A percentile compares a stretch with the other conserved stretches of the same genome.
phyloP scores from a whole-genome alignment of 2,888 invertebrate species.

The Tridacna gigas region DNA sequence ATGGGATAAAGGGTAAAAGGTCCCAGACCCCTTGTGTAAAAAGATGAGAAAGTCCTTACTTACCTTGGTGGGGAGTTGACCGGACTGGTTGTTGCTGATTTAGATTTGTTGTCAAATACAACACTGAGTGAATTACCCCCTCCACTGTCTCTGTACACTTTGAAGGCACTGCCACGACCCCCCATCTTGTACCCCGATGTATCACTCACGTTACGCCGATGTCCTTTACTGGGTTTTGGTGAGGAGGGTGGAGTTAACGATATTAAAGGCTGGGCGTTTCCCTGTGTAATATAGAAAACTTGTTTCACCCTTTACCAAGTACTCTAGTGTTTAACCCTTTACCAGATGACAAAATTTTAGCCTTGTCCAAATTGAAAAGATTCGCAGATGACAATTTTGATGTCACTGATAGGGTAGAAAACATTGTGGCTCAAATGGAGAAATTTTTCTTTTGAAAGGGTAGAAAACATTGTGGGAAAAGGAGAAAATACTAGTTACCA shows the following conservation, averaged over 20 bases:
- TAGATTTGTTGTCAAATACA: slow-evolving; percentile 69
- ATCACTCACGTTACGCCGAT: slow-evolving; percentile 93
- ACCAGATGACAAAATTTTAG: too few relatives aligned
- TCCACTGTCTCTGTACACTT: slow-evolving; percentile 71
- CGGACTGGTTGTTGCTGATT: slow-evolving; percentile 82
- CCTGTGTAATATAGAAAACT: slow-evolving; percentile 36
- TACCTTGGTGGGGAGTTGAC: slow-evolving; percentile 80
- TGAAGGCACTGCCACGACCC: slow-evolving; percentile 83
- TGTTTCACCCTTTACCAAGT: too few relatives aligned
- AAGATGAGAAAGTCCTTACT: slow-evolving; percentile 28
- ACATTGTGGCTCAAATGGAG: too few relatives aligned
- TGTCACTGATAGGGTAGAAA: too few relatives aligned
- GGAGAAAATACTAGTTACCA: too few relatives aligned
- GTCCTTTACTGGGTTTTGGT: slow-evolving; percentile 85
- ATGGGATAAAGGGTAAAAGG: too few relatives aligned
- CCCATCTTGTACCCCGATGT: slow-evolving; percentile 86
- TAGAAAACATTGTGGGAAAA: too few relatives aligned
- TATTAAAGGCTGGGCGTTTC: slow-evolving; percentile 71
- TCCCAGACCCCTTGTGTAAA: too few relatives aligned
- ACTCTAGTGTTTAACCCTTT: too few relatives aligned
- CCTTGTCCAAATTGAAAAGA: too few relatives aligned
- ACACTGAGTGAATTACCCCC: slow-evolving; percentile 60
- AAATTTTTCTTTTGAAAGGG: too few relatives aligned
- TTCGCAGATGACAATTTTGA: too few relatives aligned
- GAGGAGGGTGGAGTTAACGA: slow-evolving; percentile 78